Evolutionary conservation across 2,888 invertebrate species (phyloP).

Genomic region (Rhingia campestris): DNA sequence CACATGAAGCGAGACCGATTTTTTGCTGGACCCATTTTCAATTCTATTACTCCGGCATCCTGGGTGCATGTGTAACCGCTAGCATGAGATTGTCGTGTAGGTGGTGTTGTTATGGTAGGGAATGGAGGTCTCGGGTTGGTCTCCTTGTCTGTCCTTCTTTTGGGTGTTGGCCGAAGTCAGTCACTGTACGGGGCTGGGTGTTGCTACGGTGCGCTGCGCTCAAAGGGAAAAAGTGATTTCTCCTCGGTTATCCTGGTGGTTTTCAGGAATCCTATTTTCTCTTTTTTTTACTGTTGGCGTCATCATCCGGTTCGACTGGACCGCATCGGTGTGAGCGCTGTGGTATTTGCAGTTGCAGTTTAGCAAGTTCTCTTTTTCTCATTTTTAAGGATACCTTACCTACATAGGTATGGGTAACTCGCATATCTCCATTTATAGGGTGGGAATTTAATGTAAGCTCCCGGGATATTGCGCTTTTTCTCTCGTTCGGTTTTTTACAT

Average conservation of each 20-base stretch:
- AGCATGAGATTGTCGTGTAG: background rate
- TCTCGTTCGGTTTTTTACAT: constrained; percentile 25
- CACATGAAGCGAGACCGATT: constrained; percentile 13
- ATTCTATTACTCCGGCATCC: constrained; percentile 3
- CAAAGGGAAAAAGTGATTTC: constrained; percentile 65
- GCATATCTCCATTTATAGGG: constrained; percentile 31
- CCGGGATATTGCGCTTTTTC: constrained; percentile 11
- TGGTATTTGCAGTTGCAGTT: constrained; percentile 54
- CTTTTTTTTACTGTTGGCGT: constrained; percentile 19
- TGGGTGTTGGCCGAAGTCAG: constrained; percentile 43
- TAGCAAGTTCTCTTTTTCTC: constrained; percentile 1
- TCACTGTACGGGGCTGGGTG: constrained; percentile 20
- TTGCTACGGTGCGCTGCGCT: constrained; percentile 39
- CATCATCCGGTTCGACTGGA: constrained; percentile 49
- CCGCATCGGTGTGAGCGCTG: constrained; percentile 28
- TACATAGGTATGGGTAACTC: constrained; percentile 27
- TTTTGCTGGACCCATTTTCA: constrained; percentile 3
- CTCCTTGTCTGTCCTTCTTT: constrained; percentile 19
- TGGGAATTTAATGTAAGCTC: constrained; percentile 27
- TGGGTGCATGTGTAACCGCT: constrained; percentile 8
- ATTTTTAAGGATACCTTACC: constrained; percentile 9
- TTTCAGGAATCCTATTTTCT: constrained; percentile 44
- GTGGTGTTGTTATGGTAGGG: background rate
- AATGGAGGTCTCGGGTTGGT: background rate
- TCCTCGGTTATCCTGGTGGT: constrained; percentile 63